Evolutionary conservation across 2,797 vertebrate species (phyloP).

Genomic region (Sebastolobus alascanus): DNA sequence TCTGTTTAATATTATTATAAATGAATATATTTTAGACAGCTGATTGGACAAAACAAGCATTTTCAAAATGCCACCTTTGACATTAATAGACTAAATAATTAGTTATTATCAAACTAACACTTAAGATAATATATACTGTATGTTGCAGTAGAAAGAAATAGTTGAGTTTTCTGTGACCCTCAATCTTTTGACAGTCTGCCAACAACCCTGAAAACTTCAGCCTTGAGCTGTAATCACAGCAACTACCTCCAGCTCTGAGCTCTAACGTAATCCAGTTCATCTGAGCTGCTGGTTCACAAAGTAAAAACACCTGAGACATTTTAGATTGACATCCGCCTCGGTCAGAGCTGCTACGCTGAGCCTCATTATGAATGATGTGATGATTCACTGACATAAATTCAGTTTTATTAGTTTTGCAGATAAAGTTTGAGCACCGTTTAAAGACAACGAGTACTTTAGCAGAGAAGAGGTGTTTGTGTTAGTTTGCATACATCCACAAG

Average conservation of each 20-base stretch:
- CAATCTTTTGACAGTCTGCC: neutral
- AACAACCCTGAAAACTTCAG: neutral
- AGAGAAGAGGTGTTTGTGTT: conserved; percentile 21
- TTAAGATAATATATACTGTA: neutral
- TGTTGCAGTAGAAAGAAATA: neutral
- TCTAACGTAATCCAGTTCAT: neutral
- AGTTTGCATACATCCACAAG: conserved; percentile 34
- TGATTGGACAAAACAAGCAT: neutral
- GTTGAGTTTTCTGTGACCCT: neutral
- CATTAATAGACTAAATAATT: neutral
- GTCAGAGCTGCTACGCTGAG: neutral
- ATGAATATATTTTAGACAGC: neutral
- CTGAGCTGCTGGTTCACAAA: neutral
- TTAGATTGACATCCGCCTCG: neutral
- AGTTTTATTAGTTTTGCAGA: neutral
- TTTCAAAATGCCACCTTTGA: neutral
- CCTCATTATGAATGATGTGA: neutral
- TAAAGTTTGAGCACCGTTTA: neutral
- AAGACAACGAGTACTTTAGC: neutral
- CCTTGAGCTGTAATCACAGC: neutral
- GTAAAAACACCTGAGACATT: neutral
- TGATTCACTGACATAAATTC: neutral
- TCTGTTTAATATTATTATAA: neutral
- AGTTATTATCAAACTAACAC: neutral
- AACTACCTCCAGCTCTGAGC: neutral